phyloP scores from a whole-genome alignment of 2,113 vertebrate genomes.

The Centropus unirufus region DNA sequence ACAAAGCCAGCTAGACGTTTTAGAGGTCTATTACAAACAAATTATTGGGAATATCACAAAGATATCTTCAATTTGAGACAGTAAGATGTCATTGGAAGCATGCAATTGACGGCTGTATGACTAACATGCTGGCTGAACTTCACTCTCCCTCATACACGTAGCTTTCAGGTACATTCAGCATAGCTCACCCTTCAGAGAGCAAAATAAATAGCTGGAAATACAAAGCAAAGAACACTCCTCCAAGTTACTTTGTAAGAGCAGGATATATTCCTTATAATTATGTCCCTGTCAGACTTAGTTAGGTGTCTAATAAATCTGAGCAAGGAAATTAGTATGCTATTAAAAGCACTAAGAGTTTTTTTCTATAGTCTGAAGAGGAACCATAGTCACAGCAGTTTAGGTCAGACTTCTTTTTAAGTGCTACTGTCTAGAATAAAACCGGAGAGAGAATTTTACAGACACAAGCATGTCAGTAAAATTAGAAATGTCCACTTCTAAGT shows the following conservation, averaged over 20 bases:
- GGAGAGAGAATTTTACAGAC: not conserved
- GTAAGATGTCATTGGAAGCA: constrained; percentile 48
- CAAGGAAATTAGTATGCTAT: not conserved
- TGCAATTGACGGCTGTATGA: constrained; percentile 51
- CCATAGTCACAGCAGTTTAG: not conserved
- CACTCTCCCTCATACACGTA: not conserved
- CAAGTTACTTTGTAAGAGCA: not conserved
- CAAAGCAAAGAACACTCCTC: not conserved
- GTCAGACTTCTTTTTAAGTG: not conserved
- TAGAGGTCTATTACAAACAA: constrained; percentile 68
- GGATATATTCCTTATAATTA: not conserved
- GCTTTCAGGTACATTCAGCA: constrained; percentile 65
- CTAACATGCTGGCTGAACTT: constrained; percentile 39
- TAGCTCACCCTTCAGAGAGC: constrained; percentile 58
- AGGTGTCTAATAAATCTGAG: not conserved
- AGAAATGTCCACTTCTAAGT: not conserved
- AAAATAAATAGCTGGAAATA: not conserved
- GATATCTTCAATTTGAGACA: constrained; percentile 66
- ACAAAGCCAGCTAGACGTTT: constrained; percentile 62
- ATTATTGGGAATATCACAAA: constrained; percentile 59
- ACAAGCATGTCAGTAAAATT: not conserved
- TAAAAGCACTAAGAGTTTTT: not conserved
- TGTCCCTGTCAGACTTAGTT: not conserved
- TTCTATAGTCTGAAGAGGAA: not conserved
- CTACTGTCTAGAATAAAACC: not conserved